Conservation (phyloP, 2,888 invertebrate genomes). For the Melinaea menophilus region DNA sequence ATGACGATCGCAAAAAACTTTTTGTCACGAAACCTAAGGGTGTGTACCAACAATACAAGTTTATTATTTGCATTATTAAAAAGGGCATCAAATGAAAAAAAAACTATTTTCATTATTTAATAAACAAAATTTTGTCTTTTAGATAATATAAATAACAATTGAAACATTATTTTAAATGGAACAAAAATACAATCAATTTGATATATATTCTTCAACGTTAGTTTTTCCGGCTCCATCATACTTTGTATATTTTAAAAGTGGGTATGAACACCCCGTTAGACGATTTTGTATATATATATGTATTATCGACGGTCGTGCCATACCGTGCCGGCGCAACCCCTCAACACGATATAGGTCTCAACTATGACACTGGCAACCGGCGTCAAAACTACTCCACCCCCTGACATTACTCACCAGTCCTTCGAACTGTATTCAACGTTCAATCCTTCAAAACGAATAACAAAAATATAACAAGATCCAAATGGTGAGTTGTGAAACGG, state of each 20-base stretch:
- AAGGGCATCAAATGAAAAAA: too few relatives aligned
- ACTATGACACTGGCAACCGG: slow-evolving; percentile 68
- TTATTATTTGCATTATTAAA: not conserved
- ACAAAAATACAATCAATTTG: too few relatives aligned
- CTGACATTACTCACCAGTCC: slow-evolving; percentile 38
- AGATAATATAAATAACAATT: too few relatives aligned
- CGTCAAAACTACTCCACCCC: slow-evolving; percentile 68
- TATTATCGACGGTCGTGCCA: slow-evolving; percentile 69
- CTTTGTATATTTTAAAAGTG: slow-evolving; percentile 9
- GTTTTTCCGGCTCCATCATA: not conserved
- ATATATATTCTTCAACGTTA: too few relatives aligned
- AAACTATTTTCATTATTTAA: too few relatives aligned
- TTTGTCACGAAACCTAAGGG: slow-evolving; percentile 56
- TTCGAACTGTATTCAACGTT: slow-evolving; percentile 9
- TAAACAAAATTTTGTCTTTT: too few relatives aligned
- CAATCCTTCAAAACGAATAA: slow-evolving; percentile 50
- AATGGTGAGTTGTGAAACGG: slow-evolving; percentile 36
- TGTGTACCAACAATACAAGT: slow-evolving; percentile 27
- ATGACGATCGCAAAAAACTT: slow-evolving; percentile 49
- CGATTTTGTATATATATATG: slow-evolving; percentile 55
- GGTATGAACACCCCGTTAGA: slow-evolving; percentile 57
- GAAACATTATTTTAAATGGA: too few relatives aligned
- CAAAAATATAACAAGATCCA: slow-evolving; percentile 37
- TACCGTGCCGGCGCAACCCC: slow-evolving; percentile 68
- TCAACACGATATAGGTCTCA: slow-evolving; percentile 61